phyloP scores from a whole-genome alignment of 1,140 invertebrate genomes.

The Reticulitermes speratus region DNA sequence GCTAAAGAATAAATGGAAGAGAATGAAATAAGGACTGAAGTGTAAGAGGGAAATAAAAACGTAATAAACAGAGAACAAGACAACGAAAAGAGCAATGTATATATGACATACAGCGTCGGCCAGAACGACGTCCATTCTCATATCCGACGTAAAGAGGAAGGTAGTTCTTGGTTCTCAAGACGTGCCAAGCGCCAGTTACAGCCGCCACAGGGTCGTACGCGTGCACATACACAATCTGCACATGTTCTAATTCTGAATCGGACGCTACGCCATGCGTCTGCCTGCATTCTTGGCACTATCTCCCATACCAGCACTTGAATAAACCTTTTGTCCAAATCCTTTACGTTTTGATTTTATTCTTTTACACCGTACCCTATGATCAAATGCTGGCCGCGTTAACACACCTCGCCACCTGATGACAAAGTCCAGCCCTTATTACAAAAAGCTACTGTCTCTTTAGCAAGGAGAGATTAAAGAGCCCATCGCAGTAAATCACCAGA shows the following conservation, averaged over 20 bases:
- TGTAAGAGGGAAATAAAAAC: no score
- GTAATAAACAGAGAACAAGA: no score
- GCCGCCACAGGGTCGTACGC: neutral
- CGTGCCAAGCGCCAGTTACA: neutral
- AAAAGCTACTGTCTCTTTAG: neutral
- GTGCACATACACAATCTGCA: neutral
- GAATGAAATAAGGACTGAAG: no score
- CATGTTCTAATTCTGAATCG: conserved; percentile 5
- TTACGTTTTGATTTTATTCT: neutral
- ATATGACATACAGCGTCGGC: no score
- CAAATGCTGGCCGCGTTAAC: neutral
- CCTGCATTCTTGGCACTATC: neutral
- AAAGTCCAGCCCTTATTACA: neutral
- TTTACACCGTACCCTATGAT: neutral
- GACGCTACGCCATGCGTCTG: neutral
- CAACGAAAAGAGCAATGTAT: no score
- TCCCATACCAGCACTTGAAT: neutral
- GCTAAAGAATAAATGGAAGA: no score
- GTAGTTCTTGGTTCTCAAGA: neutral
- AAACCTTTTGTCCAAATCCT: neutral
- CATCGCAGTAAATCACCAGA: neutral
- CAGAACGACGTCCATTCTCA: no score
- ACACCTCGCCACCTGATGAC: neutral
- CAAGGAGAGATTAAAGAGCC: neutral
- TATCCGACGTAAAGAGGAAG: no score